Conservation (phyloP, 2,113 vertebrate genomes). For the Phylloscopus trochilus region DNA sequence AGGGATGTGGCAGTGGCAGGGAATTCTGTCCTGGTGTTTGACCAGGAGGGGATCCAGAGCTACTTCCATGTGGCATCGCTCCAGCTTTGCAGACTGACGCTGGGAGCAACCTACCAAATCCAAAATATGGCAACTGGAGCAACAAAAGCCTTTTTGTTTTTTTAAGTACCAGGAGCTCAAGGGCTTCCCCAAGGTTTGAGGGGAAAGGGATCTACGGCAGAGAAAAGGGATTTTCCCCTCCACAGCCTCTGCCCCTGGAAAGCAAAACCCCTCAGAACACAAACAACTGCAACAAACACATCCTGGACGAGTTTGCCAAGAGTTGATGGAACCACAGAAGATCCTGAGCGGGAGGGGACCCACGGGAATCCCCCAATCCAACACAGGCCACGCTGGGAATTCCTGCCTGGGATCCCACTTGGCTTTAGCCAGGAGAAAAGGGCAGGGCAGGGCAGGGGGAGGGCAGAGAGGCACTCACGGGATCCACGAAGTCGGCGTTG, state of each 20-base stretch:
- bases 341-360: accelerated
- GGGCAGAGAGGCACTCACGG: slow-evolving; percentile 76
- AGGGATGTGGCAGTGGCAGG: background rate
- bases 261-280: background rate
- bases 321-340: background rate
- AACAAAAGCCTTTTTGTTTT: background rate
- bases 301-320: accelerated
- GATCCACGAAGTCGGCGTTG: slow-evolving; percentile 92
- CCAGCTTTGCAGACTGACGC: background rate
- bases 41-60: background rate
- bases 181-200: accelerated
- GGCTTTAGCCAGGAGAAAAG: accelerated
- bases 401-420: accelerated
- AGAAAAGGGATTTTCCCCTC: background rate
- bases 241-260: background rate
- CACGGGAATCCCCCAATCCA: background rate
- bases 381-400: accelerated
- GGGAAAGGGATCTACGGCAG: background rate
- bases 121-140: accelerated
- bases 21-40: background rate
- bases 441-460: background rate
- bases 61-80: background rate
- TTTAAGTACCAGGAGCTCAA: background rate
- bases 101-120: background rate
- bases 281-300: background rate